Evolutionary conservation across 2,113 vertebrate species (phyloP).

Genomic region (Callaeas wilsoni): DNA sequence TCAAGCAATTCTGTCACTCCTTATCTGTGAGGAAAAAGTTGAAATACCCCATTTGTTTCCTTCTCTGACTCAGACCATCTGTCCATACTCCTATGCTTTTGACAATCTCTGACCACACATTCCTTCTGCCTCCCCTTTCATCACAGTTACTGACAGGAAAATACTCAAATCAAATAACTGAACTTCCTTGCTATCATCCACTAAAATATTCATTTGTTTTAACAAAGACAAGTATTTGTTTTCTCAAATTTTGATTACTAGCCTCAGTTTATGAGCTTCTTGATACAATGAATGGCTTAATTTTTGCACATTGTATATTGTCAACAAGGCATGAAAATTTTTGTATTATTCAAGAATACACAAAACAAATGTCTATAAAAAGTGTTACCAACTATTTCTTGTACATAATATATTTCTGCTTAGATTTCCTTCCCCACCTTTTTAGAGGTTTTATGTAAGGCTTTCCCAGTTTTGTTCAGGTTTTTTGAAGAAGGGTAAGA

Average conservation of each 20-base stretch:
- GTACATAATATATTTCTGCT: neutral
- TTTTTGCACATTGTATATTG: neutral
- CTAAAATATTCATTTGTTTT: neutral
- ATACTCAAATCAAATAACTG: neutral
- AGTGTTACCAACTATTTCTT: neutral
- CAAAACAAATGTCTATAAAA: neutral
- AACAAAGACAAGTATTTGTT: neutral
- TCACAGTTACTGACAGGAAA: neutral
- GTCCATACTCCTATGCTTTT: neutral
- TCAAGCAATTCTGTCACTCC: neutral
- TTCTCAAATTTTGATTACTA: neutral
- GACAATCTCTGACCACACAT: neutral
- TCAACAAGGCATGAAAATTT: neutral
- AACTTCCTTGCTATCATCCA: neutral
- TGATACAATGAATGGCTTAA: neutral
- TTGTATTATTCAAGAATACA: neutral
- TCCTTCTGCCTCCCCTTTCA: neutral
- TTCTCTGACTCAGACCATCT: neutral
- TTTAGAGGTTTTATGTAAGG: neutral
- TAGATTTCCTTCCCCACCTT: rapidly evolving
- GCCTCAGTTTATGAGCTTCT: neutral
- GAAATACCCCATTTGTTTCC: neutral
- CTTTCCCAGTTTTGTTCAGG: neutral
- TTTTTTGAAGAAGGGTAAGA: neutral
- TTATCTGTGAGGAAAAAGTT: neutral